Evolutionary conservation across 1,140 invertebrate species (phyloP), one percentile per base, ranked within the genome.

Genomic region (Phocides pigmalion): DNA sequence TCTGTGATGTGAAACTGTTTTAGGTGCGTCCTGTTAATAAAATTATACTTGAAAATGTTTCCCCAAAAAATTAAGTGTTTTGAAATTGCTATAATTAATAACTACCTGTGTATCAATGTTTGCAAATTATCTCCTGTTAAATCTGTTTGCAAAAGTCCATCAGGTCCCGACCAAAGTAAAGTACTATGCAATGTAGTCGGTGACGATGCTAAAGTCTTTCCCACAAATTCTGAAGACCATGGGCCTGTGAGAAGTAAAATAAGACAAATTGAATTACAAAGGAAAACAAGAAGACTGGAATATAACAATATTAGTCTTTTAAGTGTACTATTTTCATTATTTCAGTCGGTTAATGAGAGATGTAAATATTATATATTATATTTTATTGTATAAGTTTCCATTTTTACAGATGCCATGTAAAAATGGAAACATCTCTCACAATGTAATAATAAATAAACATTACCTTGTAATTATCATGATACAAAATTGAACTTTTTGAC

Each of bases 151-250:
- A 97, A 72, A 0, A 96, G 85, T 2, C 95, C 96, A 67, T 95
- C 94, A 8, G 93, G 92, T 0, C 94, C 94, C 2, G 95, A 94
- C 96, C 96, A 96, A 1, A 97, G 78, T 62, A 96, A 92, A 19
- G 92, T 93, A 46, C 94, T 92, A 58, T 93, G 87, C 16, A 93
- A 81, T 46, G 92, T 93, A 37, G 83, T 84, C 8, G 81, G 77
- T 8, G 89, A 79, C 8, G 78, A 79, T 17, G 82, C 79, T 20
- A 97, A 91, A 0, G 95, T 97, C 76, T 93, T 94, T 0, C 95
- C 95, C 0, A 92, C 84, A 62, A 96, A 95, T 82, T 94, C 94
- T 1, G 92, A 93, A 44, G 97, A 97, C 96, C 96, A 98, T 0
- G 96, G 95, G 54, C 96, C 94, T 91, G 12, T 5, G 70, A n/a